Conservation (phyloP, 2,113 vertebrate genomes). For the Rhinopomastus cyanomelas region DNA sequence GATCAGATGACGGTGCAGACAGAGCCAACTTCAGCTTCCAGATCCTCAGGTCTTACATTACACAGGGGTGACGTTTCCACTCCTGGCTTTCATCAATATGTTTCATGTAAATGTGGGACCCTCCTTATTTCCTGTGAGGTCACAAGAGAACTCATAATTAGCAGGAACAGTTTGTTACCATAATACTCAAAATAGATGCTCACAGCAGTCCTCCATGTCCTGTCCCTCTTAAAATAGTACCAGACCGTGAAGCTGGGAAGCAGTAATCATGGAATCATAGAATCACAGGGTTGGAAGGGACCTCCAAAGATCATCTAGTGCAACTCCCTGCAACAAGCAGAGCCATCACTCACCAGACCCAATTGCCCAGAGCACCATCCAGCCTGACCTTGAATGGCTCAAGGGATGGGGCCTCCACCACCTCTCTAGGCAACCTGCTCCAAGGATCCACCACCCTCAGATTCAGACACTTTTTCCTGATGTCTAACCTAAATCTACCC, state of each 20-base stretch:
- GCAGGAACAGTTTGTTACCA: neutral
- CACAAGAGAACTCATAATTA: neutral
- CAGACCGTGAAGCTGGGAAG: neutral
- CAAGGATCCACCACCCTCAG: no score
- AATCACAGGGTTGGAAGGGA: no score
- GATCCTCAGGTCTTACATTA: neutral
- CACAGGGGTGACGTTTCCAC: neutral
- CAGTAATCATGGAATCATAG: no score
- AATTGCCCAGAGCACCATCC: no score
- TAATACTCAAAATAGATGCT: neutral
- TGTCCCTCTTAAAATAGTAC: neutral
- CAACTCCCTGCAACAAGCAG: no score
- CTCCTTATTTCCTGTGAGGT: neutral
- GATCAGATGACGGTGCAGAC: neutral
- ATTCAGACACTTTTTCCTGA: no score
- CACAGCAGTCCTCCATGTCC: neutral
- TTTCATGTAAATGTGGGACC: neutral
- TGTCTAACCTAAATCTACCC: no score
- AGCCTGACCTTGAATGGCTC: no score
- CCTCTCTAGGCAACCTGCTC: no score
- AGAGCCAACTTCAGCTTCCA: conserved; percentile 5
- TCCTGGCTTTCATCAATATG: neutral
- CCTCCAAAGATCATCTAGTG: no score
- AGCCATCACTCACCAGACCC: no score
- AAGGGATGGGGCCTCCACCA: no score